phyloP scores from a whole-genome alignment of 2,888 invertebrate genomes.

The Steinernema carpocapsae region DNA sequence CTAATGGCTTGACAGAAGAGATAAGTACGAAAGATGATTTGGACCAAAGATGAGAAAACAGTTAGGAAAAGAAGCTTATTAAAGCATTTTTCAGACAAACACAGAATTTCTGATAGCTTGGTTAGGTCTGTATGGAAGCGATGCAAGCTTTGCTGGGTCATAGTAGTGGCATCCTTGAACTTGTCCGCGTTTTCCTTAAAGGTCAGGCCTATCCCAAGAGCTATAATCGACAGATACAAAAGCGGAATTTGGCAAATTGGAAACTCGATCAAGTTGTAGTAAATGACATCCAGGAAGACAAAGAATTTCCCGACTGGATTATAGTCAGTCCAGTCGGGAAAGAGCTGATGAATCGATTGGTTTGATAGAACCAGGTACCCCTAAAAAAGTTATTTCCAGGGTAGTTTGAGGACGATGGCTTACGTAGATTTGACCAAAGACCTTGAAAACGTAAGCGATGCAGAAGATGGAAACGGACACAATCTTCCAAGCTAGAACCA shows the following conservation, averaged over 20 bases:
- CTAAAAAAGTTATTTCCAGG: background rate
- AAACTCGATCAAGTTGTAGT: constrained; percentile 18
- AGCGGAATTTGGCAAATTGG: constrained; percentile 12
- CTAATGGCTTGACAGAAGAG: background rate
- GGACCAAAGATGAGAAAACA: background rate
- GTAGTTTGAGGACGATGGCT: background rate
- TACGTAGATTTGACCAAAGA: background rate
- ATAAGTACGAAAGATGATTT: constrained; percentile 14
- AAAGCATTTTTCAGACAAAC: background rate
- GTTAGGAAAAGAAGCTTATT: constrained; percentile 9
- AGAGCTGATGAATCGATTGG: background rate
- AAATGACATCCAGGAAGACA: background rate
- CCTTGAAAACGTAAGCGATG: background rate
- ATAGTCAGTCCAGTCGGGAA: background rate
- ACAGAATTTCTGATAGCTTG: background rate
- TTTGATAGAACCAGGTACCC: background rate
- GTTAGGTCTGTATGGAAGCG: background rate
- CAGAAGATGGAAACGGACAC: background rate
- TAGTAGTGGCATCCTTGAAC: background rate
- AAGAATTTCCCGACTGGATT: background rate
- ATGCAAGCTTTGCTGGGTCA: background rate
- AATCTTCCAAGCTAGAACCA: background rate
- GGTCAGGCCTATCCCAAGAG: background rate
- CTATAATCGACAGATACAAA: constrained; percentile 11
- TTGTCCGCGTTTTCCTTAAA: background rate